A percentile compares a stretch with the other conserved stretches of the same genome.
phyloP scores from a whole-genome alignment of 2,113 vertebrate species.

The Saccopteryx bilineata region DNA sequence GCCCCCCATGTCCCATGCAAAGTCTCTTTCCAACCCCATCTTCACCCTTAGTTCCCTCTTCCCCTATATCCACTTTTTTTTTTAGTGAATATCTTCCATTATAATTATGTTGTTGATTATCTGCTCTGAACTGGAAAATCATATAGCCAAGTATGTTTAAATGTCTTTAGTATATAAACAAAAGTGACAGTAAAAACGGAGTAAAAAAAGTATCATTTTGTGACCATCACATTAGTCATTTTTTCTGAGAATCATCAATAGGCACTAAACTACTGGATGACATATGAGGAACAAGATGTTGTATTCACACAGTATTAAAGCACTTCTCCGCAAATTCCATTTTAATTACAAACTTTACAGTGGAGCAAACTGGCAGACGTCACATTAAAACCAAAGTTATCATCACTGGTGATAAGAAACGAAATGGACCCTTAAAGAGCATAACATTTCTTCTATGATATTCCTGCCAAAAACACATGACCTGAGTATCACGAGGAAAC shows the following conservation, averaged over 20 bases:
- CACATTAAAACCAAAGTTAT: conserved; percentile 36
- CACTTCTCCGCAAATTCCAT: neutral
- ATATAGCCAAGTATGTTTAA: neutral
- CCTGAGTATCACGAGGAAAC: conserved; percentile 7
- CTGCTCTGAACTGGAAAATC: neutral
- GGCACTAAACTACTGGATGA: neutral
- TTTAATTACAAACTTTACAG: conserved; percentile 20
- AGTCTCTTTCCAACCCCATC: too few species aligned
- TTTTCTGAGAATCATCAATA: conserved; percentile 22
- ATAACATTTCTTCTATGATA: neutral
- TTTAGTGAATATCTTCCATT: neutral
- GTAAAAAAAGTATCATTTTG: conserved; percentile 50
- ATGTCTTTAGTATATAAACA: neutral
- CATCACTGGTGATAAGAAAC: neutral
- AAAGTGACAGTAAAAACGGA: conserved; percentile 12
- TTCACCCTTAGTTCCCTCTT: too few species aligned
- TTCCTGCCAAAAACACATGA: neutral
- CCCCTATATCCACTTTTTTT: too few species aligned
- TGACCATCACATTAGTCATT: neutral
- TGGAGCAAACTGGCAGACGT: neutral
- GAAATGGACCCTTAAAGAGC: neutral
- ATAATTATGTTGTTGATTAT: neutral
- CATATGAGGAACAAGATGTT: neutral
- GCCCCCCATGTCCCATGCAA: too few species aligned
- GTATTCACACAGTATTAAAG: neutral